Percentiles rank a stretch among this genome's conserved stretches.
Conservation (phyloP, 2,113 vertebrate genomes). For the Eptesicus fuscus region DNA sequence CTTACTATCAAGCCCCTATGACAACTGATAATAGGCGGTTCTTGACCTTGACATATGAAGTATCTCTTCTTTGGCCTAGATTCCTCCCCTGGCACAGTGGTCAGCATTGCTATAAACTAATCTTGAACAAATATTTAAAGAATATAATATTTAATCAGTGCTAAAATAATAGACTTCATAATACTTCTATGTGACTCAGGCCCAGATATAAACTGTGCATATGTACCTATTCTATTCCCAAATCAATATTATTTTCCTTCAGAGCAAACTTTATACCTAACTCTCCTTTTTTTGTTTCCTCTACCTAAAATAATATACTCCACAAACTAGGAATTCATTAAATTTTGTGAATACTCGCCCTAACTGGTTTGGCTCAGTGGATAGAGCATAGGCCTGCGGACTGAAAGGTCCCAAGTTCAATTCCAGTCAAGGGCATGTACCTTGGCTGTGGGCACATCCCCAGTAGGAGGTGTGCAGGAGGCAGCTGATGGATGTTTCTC, state of each 20-base stretch:
- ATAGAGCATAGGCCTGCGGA: too few relatives aligned
- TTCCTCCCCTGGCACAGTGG: background rate
- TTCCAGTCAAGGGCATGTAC: too few relatives aligned
- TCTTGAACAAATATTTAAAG: constrained; percentile 23
- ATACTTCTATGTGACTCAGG: background rate
- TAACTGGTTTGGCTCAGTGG: too few relatives aligned
- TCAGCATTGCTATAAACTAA: constrained; percentile 27
- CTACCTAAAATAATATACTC: background rate
- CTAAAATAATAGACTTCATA: background rate
- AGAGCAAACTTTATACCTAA: background rate
- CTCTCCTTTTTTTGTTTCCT: background rate
- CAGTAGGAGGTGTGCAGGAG: too few relatives aligned
- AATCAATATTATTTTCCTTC: background rate
- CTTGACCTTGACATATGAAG: constrained; percentile 27
- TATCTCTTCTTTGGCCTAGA: background rate
- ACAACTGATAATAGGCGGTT: background rate
- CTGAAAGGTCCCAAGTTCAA: too few relatives aligned
- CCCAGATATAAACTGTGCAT: background rate
- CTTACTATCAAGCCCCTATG: background rate
- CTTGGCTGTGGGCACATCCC: too few relatives aligned
- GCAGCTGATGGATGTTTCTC: too few relatives aligned
- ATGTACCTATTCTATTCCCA: background rate
- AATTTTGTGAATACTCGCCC: background rate
- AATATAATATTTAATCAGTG: background rate
- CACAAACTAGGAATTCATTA: background rate